These are phyloP conservation scores for Sphaeridia pumilis DNA, from an alignment of 2,888 invertebrate genomes.

Conservation along the genomic window DNA sequence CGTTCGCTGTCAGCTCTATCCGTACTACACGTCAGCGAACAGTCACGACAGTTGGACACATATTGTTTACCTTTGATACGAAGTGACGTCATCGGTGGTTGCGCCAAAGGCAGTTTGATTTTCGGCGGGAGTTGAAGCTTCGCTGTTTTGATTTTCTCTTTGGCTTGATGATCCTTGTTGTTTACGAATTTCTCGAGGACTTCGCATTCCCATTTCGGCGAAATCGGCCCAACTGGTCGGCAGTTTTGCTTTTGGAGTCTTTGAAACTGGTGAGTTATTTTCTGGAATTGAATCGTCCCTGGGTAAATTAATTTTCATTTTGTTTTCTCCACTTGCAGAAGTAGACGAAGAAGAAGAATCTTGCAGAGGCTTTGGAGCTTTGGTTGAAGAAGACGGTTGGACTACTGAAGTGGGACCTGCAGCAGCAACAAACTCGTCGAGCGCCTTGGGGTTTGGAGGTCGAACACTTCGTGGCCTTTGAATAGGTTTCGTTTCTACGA, in stretches of 20 bases:
- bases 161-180: constrained; percentile 39
- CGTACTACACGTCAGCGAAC: no score
- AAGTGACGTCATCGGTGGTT: constrained; percentile 32
- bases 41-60: neutral
- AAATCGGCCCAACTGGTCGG: constrained; percentile 43
- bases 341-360: constrained; percentile 36
- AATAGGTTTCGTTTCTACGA: constrained; percentile 24
- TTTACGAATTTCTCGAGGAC: constrained; percentile 42
- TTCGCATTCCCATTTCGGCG: constrained; percentile 45
- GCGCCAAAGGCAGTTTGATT: neutral
- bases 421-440: constrained; percentile 55
- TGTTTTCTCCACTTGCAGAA: constrained; percentile 45
- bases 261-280: constrained; percentile 18
- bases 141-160: neutral
- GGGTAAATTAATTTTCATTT: constrained; percentile 58
- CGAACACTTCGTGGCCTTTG: constrained; percentile 46
- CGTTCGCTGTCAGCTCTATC: no score
- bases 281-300: constrained; percentile 45
- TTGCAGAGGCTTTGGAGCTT: no score
- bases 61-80: constrained; percentile 37
- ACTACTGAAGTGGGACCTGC: neutral
- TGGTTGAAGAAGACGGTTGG: neutral
- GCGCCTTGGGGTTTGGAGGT: constrained; percentile 56
- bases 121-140: neutral
- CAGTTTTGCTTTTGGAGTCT: constrained; percentile 45